Percentiles rank a stretch among this genome's conserved stretches.
These are phyloP conservation scores for Drosophila peninsularis DNA, from an alignment of 2,888 invertebrate genomes.

Conservation along the genomic window DNA sequence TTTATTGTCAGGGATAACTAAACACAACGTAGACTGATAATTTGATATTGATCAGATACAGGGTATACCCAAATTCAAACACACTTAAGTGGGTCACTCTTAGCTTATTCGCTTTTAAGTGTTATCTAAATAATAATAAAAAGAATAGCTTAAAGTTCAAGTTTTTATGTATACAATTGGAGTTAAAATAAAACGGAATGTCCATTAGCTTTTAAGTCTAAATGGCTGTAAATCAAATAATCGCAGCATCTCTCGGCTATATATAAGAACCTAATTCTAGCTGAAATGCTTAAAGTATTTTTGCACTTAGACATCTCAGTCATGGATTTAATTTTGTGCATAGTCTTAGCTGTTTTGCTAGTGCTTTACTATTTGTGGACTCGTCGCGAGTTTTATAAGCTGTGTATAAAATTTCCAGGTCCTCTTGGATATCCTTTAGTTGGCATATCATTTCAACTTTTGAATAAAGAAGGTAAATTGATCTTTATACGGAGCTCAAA, in stretches of 20 bases:
- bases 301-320: background rate
- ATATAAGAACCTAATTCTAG: background rate
- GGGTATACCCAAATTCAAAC: too few relatives aligned
- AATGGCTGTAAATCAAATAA: background rate
- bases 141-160: background rate
- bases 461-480: background rate
- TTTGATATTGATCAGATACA: too few relatives aligned
- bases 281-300: background rate
- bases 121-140: background rate
- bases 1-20: too few relatives aligned
- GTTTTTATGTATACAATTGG: background rate
- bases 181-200: background rate
- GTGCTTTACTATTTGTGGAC: conserved; percentile 5
- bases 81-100: background rate
- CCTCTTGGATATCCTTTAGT: conserved; percentile 22
- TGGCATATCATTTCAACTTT: conserved; percentile 8
- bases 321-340: conserved; percentile 4
- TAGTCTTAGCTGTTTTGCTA: background rate
- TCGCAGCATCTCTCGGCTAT: background rate
- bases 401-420: conserved; percentile 1
- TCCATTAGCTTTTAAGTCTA: background rate
- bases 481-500: too few relatives aligned
- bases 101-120: background rate
- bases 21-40: too few relatives aligned
- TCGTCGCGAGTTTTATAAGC: conserved; percentile 17